Conservation (phyloP, 2,113 vertebrate genomes). For the Macroglossus sobrinus region DNA sequence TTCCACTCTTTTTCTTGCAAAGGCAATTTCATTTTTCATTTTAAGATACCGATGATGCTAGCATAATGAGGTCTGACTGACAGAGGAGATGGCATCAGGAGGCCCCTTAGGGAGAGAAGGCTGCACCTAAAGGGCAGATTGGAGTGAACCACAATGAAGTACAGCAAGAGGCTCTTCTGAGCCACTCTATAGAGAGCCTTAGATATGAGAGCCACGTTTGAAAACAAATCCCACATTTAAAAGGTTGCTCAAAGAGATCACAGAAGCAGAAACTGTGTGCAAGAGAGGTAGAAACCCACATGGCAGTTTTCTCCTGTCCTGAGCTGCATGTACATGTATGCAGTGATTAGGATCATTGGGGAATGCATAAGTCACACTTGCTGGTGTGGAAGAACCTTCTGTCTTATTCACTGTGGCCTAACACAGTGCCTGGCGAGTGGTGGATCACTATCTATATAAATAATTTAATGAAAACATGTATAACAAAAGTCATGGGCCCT, state of each 20-base stretch:
- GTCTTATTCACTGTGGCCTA: not conserved
- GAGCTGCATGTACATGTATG: not conserved
- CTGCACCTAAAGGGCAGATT: not conserved
- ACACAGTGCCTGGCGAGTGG: not conserved
- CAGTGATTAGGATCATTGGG: not conserved
- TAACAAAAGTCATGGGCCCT: not conserved
- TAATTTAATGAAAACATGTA: not conserved
- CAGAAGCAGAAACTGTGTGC: not conserved
- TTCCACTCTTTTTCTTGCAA: not conserved
- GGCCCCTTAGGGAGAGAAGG: not conserved
- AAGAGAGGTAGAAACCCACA: not conserved
- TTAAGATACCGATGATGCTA: not conserved
- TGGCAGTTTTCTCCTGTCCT: not conserved
- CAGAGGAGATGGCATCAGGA: not conserved
- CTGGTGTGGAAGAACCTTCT: not conserved
- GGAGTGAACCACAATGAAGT: not conserved
- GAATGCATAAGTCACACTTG: not conserved
- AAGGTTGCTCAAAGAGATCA: not conserved
- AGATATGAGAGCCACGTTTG: not conserved
- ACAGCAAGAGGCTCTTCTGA: not conserved
- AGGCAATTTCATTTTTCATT: conserved; percentile 41
- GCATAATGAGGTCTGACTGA: conserved; percentile 11
- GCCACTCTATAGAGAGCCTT: not conserved
- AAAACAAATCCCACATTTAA: conserved; percentile 20
- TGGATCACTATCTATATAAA: not conserved